These are phyloP conservation scores for Caenorhabditis remanei DNA, from an alignment of 1,140 invertebrate species.

Conservation along the genomic window DNA sequence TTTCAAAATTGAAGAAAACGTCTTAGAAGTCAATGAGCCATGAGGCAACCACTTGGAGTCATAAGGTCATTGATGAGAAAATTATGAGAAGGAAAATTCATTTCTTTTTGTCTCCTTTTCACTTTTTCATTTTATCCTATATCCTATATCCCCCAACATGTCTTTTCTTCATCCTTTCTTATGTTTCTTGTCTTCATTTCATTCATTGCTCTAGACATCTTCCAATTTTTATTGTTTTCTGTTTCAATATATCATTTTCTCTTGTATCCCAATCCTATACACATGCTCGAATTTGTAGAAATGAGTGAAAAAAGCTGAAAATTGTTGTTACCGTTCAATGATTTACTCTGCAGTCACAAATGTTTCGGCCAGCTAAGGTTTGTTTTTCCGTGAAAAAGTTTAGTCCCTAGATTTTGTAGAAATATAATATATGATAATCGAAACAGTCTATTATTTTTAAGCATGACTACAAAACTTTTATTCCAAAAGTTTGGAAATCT, in stretches of 20 bases:
- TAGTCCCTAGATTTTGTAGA: too few relatives aligned
- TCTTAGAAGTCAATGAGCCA: conserved; percentile 49
- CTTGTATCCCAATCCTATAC: neutral
- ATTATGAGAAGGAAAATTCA: conserved; percentile 52
- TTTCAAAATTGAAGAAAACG: neutral
- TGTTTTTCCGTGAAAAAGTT: neutral
- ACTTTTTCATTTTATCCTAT: conserved; percentile 19
- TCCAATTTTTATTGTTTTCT: conserved; percentile 40
- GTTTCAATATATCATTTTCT: neutral
- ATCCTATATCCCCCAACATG: neutral
- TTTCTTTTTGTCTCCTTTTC: neutral
- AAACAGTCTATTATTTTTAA: too few relatives aligned
- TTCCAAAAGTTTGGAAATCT: too few relatives aligned
- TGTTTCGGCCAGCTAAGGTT: conserved; percentile 56
- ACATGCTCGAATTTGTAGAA: conserved; percentile 25
- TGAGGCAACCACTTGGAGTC: conserved; percentile 23
- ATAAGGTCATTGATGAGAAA: conserved; percentile 44
- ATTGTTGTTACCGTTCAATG: conserved; percentile 25
- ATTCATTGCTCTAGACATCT: conserved; percentile 16
- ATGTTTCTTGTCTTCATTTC: conserved; percentile 6
- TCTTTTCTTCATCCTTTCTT: conserved; percentile 35
- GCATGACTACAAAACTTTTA: too few relatives aligned
- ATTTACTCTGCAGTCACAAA: conserved; percentile 48
- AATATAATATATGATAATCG: too few relatives aligned
- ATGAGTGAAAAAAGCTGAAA: conserved; percentile 54